phyloP scores from a whole-genome alignment of 2,113 vertebrate species.

The Catharus minimus region DNA sequence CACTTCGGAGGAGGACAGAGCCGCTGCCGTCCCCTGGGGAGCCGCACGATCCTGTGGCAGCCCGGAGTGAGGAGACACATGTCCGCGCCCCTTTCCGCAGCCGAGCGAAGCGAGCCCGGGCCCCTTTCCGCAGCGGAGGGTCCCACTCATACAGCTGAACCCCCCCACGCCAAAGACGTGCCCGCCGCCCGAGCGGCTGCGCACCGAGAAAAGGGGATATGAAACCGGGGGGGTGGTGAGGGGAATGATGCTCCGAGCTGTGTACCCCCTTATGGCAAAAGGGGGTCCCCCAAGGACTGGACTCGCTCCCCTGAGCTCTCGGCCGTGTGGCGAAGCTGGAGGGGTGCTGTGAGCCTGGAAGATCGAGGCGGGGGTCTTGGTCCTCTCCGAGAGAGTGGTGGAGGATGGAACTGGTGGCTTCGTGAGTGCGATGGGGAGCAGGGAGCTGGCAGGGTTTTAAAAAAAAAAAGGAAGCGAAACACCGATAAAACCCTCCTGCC shows the following conservation, averaged over 20 bases:
- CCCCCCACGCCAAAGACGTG: constrained; percentile 52
- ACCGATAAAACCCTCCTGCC: not conserved
- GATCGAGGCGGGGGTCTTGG: not conserved
- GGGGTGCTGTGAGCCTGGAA: not conserved
- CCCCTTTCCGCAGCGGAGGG: not conserved
- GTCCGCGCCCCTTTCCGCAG: not conserved
- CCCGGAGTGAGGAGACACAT: not conserved
- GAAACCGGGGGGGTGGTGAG: constrained; percentile 17
- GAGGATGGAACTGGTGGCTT: not conserved
- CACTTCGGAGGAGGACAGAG: constrained; percentile 51
- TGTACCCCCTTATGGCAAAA: not conserved
- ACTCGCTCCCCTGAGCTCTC: not conserved
- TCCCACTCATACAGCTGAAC: not conserved
- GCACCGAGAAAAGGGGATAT: constrained; percentile 37
- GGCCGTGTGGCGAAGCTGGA: not conserved
- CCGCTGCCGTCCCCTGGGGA: not conserved
- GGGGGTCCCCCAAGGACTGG: not conserved
- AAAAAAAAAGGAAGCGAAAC: not conserved
- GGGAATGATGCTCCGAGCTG: constrained; percentile 38
- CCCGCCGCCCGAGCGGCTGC: not conserved
- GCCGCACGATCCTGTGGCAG: not conserved
- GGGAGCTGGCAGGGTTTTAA: not conserved
- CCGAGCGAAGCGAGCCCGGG: not conserved
- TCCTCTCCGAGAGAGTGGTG: not conserved
- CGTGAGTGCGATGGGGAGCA: not conserved